phyloP scores from a whole-genome alignment of 2,113 vertebrate species.

The Pterocles burchelli region DNA sequence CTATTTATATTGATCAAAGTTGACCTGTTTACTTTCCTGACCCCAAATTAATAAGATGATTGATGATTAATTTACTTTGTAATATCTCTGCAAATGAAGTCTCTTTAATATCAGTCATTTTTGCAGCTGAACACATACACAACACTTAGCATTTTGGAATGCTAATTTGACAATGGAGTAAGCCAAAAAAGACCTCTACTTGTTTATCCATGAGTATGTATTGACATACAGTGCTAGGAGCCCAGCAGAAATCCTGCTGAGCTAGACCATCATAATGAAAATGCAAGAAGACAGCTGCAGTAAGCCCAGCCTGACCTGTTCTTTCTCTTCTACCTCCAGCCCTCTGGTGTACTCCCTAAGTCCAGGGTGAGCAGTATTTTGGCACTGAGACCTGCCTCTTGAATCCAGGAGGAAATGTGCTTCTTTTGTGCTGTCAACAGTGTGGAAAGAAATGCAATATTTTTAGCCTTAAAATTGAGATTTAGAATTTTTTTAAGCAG shows the following conservation, averaged over 20 bases:
- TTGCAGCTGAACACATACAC: background rate
- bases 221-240: background rate
- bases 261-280: background rate
- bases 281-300: background rate
- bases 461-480: background rate
- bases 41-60: constrained; percentile 52
- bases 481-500: background rate
- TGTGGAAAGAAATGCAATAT: background rate
- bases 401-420: background rate
- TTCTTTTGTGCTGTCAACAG: background rate
- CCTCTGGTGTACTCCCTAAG: background rate
- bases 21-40: constrained; percentile 45
- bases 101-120: constrained; percentile 39
- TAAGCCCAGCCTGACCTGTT: background rate
- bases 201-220: background rate
- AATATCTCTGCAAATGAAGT: constrained; percentile 35
- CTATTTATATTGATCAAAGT: constrained; percentile 51
- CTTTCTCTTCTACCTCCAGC: background rate
- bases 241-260: background rate
- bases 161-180: background rate
- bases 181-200: background rate
- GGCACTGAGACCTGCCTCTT: background rate
- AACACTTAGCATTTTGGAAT: background rate
- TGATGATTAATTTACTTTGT: constrained; percentile 70
- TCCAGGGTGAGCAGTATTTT: background rate